Evolutionary conservation across 2,888 invertebrate species (phyloP).

Genomic region (Pseudeuparius sepicola): DNA sequence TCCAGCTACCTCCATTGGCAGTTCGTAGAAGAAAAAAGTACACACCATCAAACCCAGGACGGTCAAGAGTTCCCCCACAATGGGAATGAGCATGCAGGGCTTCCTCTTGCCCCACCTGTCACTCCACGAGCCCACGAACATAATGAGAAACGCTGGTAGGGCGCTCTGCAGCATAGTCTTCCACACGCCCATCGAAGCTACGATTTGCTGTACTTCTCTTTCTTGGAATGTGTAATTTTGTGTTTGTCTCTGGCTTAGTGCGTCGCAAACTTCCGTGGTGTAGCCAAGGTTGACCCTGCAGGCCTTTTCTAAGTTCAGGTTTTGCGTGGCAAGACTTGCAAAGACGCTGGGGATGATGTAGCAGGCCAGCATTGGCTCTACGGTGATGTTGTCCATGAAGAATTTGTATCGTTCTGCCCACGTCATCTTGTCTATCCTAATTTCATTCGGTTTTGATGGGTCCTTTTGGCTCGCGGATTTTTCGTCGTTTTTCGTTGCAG

Average conservation of each 20-base stretch:
- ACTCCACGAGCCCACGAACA: slow-evolving; percentile 74
- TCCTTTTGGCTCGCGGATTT: slow-evolving; percentile 19
- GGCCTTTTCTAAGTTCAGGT: slow-evolving; percentile 77
- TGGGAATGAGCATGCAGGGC: slow-evolving; percentile 75
- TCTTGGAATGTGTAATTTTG: slow-evolving; percentile 50
- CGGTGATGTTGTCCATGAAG: slow-evolving; percentile 56
- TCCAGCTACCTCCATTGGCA: slow-evolving; percentile 73
- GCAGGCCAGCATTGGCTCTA: slow-evolving; percentile 65
- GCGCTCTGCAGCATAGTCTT: slow-evolving; percentile 76
- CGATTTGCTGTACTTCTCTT: slow-evolving; percentile 57
- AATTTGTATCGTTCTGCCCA: slow-evolving; percentile 47
- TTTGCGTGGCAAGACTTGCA: slow-evolving; percentile 71
- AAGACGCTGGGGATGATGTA: slow-evolving; percentile 56
- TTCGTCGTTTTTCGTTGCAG: slow-evolving; percentile 17
- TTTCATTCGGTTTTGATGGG: slow-evolving; percentile 14
- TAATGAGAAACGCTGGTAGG: slow-evolving; percentile 68
- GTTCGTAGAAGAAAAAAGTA: slow-evolving; percentile 67
- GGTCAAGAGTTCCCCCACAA: slow-evolving; percentile 69
- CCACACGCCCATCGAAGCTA: slow-evolving; percentile 77
- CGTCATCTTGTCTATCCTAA: slow-evolving; percentile 36
- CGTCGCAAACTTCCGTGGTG: slow-evolving; percentile 63
- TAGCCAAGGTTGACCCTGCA: slow-evolving; percentile 73
- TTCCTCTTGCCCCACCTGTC: slow-evolving; percentile 60
- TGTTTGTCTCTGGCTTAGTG: slow-evolving; percentile 63
- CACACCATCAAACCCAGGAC: slow-evolving; percentile 69